Conservation (phyloP, 1,140 invertebrate species). For the Oedothorax gibbosus region DNA sequence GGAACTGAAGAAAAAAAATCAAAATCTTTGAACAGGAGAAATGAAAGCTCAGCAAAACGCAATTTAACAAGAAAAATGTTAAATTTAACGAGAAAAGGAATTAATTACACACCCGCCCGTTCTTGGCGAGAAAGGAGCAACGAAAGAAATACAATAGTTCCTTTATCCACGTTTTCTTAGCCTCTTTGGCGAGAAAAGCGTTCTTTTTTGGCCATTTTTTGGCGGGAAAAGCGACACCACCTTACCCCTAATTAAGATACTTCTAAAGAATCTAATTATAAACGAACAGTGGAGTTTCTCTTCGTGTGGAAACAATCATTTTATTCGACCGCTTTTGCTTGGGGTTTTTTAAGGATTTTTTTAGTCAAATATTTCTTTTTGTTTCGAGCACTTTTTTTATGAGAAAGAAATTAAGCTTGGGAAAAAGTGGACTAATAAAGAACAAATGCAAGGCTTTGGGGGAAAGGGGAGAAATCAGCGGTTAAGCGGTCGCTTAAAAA, state of each 20-base stretch:
- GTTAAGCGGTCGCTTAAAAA: no score
- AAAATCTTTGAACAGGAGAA: no score
- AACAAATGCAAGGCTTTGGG: neutral
- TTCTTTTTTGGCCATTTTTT: neutral
- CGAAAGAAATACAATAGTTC: neutral
- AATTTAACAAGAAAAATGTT: neutral
- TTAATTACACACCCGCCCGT: neutral
- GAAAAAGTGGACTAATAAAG: neutral
- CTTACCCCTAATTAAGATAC: neutral
- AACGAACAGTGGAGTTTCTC: neutral
- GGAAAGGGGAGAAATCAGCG: no score
- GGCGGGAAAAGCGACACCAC: neutral
- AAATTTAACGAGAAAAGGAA: neutral
- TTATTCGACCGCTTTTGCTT: neutral
- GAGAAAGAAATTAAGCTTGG: neutral
- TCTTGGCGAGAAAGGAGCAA: neutral
- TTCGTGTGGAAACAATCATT: slow-evolving; percentile 3
- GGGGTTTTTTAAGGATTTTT: neutral
- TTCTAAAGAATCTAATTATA: slow-evolving; percentile 1
- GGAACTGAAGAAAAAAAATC: no score
- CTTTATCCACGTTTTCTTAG: neutral
- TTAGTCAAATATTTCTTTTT: neutral
- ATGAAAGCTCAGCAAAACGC: no score
- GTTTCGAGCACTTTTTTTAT: neutral
- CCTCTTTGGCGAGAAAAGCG: neutral